phyloP scores from a whole-genome alignment of 2,113 vertebrate genomes.

The Haemorhous mexicanus region DNA sequence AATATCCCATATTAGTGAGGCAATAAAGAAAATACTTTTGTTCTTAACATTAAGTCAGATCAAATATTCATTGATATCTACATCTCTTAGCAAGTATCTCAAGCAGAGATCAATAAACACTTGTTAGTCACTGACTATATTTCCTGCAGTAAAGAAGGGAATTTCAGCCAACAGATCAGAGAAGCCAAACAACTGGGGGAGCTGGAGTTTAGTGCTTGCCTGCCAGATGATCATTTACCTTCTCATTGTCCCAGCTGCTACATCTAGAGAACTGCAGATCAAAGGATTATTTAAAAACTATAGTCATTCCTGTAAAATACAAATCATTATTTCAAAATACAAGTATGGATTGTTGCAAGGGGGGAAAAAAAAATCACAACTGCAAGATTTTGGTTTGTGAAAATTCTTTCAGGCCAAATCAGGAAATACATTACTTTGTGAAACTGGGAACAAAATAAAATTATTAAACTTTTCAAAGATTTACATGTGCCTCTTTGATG shows the following conservation, averaged over 20 bases:
- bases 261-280: not conserved
- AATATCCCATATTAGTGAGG: not conserved
- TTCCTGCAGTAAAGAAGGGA: conserved; percentile 3
- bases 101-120: conserved; percentile 33
- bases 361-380: not conserved
- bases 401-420: not conserved
- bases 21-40: not conserved
- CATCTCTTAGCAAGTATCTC: conserved; percentile 25
- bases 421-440: not conserved
- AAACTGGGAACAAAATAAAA: not conserved
- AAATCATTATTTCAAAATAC: not conserved
- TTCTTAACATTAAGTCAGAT: conserved; percentile 25
- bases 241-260: not conserved
- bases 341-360: not conserved
- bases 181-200: not conserved
- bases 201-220: not conserved
- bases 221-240: not conserved
- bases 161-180: not conserved
- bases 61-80: conserved; percentile 44
- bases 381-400: not conserved
- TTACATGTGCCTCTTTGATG: not conserved
- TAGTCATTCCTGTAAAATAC: not conserved
- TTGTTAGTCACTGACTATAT: conserved; percentile 15
- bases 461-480: not conserved
- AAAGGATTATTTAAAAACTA: not conserved